Base-by-base conservation (phyloP, 2,888 invertebrate species). In the Scrobipalpa atriplicella region DNA sequence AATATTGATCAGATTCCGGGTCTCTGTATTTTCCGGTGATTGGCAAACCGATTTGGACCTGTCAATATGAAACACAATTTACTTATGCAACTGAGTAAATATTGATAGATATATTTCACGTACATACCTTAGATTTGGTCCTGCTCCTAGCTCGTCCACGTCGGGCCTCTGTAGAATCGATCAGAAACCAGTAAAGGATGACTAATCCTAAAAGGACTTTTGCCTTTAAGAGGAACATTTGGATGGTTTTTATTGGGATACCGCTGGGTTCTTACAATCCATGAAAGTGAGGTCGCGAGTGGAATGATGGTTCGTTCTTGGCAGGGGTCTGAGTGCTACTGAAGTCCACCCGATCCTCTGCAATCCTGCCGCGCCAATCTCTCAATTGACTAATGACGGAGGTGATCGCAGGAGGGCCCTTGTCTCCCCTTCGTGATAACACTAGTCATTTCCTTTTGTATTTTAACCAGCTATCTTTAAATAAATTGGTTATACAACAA, bases 11-110 rank as follows among this genome's bases (percentile, higher is more conserved):
- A 8, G 97, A 97, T 86, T 98, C 97, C 0, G 97, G 96, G 88
- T 98, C 97, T 73, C 97, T 93, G 83, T 97, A 97, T 90, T 97
- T 97, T 69, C 97, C 97, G 43, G 97, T 97, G 67, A 97, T 96
- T 0, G 97, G 97, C 73, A 97, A 85, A 64, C 97, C 97, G 78
- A 97, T 97, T 94, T 97, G 97, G 66, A 97, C 95, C 94, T 95
- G 83, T 9, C 73, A 73, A 67, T 54, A 36, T 58, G 13, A 29
- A 21, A 56, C 21, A 56, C 21, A 56, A 2, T 13, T 56, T 29
- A 13, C 0, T 9, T 11, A 11, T 29, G 9, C 11, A 21, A 10
- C 10, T 29, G 5, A 47, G 3, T n/a, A 16, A 47, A 47, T 47
- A 47, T n/a, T 16, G 1, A 43, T 11, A 43, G 13, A 29, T 60